These are phyloP conservation scores for Luscinia luscinia DNA, from an alignment of 2,797 vertebrate genomes.

Conservation along the genomic window DNA sequence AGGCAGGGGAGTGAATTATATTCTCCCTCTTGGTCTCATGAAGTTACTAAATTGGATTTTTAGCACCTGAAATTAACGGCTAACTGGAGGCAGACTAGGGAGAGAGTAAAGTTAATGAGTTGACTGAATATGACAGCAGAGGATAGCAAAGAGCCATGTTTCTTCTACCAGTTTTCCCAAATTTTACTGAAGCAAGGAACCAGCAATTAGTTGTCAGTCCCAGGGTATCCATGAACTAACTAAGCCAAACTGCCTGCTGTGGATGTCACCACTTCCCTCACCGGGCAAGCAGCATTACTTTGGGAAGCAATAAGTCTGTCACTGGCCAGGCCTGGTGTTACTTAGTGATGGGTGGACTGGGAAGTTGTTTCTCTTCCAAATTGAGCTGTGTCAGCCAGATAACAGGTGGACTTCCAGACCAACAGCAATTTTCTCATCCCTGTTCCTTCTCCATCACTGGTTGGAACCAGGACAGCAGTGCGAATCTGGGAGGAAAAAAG, in stretches of 20 bases:
- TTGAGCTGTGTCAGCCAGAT: background rate
- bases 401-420: background rate
- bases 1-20: constrained; percentile 59
- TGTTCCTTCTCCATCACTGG: rapidly evolving
- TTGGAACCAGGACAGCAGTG: background rate
- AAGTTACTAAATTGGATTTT: constrained; percentile 68
- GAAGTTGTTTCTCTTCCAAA: background rate
- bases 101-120: constrained; percentile 63
- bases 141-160: constrained; percentile 9
- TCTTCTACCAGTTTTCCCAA: background rate
- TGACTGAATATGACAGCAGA: constrained; percentile 50
- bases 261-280: background rate
- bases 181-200: constrained; percentile 1
- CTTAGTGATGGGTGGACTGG: background rate
- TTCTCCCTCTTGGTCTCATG: constrained; percentile 41
- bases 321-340: background rate
- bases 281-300: background rate
- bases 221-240: background rate
- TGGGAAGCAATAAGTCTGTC: background rate
- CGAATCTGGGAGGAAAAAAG: background rate
- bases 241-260: background rate
- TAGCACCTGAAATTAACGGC: constrained; percentile 43
- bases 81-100: constrained; percentile 47
- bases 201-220: background rate
- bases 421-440: background rate